phyloP scores from a whole-genome alignment of 2,888 invertebrate genomes.

The Zaprionus lineosus region DNA sequence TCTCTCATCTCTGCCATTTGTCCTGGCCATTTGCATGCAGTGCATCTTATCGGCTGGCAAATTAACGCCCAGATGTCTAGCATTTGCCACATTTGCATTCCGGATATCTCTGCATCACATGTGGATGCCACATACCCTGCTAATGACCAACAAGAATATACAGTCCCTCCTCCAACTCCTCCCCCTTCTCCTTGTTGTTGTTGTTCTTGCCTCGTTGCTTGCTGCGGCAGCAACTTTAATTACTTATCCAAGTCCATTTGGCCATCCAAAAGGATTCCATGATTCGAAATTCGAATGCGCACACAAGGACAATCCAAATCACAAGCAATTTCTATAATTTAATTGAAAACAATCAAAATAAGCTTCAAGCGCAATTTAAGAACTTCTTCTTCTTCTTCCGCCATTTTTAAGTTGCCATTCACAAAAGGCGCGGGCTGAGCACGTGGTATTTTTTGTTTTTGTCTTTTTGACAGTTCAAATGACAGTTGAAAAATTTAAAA shows the following conservation, averaged over 20 bases:
- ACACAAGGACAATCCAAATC: not conserved
- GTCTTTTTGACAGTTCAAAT: too few relatives aligned
- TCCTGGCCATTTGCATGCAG: slow-evolving; percentile 21
- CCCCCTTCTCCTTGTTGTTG: too few relatives aligned
- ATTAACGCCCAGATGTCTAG: slow-evolving; percentile 51
- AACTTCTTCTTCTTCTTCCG: not conserved
- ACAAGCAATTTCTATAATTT: not conserved
- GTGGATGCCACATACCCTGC: not conserved
- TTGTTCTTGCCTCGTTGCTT: too few relatives aligned
- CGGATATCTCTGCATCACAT: not conserved
- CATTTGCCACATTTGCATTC: slow-evolving; percentile 29
- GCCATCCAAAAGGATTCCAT: not conserved
- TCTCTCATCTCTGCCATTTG: slow-evolving; percentile 28
- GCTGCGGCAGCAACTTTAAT: not conserved
- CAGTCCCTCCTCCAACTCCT: too few relatives aligned
- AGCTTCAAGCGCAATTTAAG: not conserved
- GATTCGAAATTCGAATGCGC: not conserved
- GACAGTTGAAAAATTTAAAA: too few relatives aligned
- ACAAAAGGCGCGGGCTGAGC: too few relatives aligned
- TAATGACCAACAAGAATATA: not conserved
- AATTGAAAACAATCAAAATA: not conserved
- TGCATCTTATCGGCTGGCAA: slow-evolving; percentile 54
- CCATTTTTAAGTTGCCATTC: too few relatives aligned
- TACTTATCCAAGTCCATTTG: not conserved
- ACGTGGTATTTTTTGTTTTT: too few relatives aligned